phyloP scores from a whole-genome alignment of 2,113 vertebrate species.

The Balaeniceps rex region DNA sequence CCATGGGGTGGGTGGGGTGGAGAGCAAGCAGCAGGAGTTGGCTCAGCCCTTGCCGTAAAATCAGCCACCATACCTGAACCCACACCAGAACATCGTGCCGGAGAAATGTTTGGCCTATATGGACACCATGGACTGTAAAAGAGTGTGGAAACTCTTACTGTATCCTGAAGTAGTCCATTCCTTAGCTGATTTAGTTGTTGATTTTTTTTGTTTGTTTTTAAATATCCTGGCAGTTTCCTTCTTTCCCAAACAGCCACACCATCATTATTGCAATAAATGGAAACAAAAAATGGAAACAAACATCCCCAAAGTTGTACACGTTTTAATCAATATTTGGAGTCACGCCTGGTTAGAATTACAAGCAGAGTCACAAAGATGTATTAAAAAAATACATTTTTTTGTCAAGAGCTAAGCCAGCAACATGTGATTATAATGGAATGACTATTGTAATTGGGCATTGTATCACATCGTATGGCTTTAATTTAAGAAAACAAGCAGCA shows the following conservation, averaged over 20 bases:
- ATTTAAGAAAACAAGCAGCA: neutral
- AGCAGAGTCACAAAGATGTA: neutral
- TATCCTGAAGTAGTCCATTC: neutral
- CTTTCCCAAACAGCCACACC: neutral
- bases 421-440: neutral
- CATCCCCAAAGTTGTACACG: neutral
- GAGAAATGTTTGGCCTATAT: neutral
- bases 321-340: neutral
- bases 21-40: neutral
- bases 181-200: neutral
- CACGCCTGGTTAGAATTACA: neutral
- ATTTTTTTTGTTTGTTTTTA: neutral
- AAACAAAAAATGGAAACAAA: neutral
- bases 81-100: rapidly evolving
- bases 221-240: neutral
- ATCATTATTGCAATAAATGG: neutral
- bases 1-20: rapidly evolving
- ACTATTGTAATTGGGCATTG: neutral
- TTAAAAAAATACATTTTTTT: neutral
- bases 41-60: neutral
- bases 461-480: neutral
- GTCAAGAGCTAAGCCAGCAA: neutral
- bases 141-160: neutral
- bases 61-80: neutral
- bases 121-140: neutral